phyloP scores from a whole-genome alignment of 2,888 invertebrate genomes.

The Dryomyza anilis region DNA sequence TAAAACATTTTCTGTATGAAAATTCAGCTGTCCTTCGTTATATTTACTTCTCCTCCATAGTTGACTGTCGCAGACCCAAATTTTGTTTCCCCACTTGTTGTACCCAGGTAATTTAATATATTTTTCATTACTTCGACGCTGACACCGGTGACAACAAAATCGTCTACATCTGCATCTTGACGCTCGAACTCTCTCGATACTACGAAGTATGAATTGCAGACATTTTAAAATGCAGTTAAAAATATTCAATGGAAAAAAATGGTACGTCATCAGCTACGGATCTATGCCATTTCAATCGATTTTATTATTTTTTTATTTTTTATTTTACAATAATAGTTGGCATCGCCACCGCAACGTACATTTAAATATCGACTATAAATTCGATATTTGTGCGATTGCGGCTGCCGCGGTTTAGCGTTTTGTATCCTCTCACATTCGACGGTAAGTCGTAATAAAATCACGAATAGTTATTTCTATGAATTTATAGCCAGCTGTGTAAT shows the following conservation, averaged over 20 bases:
- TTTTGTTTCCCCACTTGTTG: no score
- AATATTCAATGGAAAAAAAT: conserved; percentile 19
- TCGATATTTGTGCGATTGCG: conserved; percentile 28
- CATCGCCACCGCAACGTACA: no score
- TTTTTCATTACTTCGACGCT: neutral
- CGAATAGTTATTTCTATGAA: conserved; percentile 6
- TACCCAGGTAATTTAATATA: conserved; percentile 18
- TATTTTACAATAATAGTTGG: no score
- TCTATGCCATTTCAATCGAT: neutral
- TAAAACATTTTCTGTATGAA: no score
- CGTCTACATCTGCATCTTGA: neutral
- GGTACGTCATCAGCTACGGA: conserved; percentile 12
- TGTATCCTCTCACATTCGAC: no score
- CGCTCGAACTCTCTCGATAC: neutral
- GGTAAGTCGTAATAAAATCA: conserved; percentile 8
- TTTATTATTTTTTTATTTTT: no score
- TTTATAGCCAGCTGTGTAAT: conserved; percentile 12
- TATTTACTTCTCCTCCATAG: no score
- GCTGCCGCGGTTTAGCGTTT: conserved; percentile 4
- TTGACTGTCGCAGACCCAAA: no score
- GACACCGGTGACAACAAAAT: neutral
- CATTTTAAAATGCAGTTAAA: conserved; percentile 11
- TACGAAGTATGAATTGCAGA: neutral
- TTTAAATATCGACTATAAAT: neutral
- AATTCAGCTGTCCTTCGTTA: no score